Evolutionary conservation across 2,113 vertebrate genomes (phyloP).

Genomic region (Apistogramma diplotaenia): DNA sequence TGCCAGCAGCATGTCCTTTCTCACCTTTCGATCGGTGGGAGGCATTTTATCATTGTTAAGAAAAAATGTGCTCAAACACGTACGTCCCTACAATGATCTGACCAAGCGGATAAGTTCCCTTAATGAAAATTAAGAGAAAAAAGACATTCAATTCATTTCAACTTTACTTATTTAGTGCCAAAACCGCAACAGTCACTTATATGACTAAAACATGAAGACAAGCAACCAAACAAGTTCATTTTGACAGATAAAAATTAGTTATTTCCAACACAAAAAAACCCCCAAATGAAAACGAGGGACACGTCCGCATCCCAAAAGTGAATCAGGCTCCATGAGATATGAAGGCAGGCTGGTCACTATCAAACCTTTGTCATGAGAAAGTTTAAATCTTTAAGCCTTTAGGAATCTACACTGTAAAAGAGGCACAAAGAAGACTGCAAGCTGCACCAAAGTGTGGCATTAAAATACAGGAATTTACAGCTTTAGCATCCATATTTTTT

Average conservation of each 20-base stretch:
- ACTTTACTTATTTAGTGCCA: no score
- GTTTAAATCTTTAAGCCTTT: neutral
- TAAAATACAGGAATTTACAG: neutral
- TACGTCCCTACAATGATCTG: neutral
- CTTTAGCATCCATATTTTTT: neutral
- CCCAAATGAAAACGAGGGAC: neutral
- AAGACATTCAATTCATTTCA: no score
- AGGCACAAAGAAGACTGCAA: accelerated
- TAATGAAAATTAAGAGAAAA: neutral
- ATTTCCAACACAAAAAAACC: neutral
- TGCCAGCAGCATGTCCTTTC: neutral
- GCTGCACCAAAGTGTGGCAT: neutral
- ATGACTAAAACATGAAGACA: neutral
- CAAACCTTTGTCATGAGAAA: neutral
- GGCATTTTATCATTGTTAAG: neutral
- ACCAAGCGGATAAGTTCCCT: neutral
- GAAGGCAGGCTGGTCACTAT: neutral
- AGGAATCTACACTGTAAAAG: neutral
- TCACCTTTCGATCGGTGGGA: neutral
- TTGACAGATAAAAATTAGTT: neutral
- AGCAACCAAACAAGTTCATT: neutral
- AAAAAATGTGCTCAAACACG: neutral
- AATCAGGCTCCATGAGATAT: accelerated
- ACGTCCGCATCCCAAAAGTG: neutral
- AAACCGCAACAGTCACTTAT: no score